A percentile compares a stretch with the other conserved stretches of the same genome.
Conservation (phyloP, 2,113 vertebrate genomes). For the Festucalex cinctus region DNA sequence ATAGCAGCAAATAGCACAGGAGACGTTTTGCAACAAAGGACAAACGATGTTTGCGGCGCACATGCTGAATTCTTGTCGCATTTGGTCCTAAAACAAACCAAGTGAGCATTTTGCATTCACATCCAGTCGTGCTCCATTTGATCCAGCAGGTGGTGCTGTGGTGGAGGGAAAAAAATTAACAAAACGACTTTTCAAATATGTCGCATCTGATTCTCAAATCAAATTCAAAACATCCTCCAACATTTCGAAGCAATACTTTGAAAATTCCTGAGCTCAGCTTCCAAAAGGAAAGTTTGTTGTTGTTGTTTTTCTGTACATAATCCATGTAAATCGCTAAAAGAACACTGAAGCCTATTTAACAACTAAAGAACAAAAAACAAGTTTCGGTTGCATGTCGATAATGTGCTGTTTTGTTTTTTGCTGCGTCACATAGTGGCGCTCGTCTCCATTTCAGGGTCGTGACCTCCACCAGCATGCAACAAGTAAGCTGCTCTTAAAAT, state of each 20-base stretch:
- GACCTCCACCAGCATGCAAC: slow-evolving; percentile 6
- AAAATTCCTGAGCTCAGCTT: not conserved
- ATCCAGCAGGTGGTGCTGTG: no score
- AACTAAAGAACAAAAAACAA: not conserved
- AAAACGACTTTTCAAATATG: not conserved
- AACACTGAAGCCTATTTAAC: not conserved
- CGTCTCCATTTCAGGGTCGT: slow-evolving; percentile 33
- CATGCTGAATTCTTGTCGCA: no score
- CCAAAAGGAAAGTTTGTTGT: no score
- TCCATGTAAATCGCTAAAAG: not conserved
- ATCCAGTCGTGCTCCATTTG: no score
- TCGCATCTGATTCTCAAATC: not conserved
- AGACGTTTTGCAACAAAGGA: not conserved
- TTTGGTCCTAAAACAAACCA: no score
- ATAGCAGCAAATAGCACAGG: no score
- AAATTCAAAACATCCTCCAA: not conserved
- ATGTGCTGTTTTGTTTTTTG: not conserved
- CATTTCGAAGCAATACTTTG: not conserved
- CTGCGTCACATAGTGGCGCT: slow-evolving; percentile 14
- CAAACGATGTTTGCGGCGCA: not conserved
- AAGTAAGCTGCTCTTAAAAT: slow-evolving; percentile 35
- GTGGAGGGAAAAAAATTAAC: not conserved
- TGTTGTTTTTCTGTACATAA: no score
- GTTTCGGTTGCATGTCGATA: not conserved
- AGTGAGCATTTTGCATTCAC: no score